Evolutionary conservation across 2,797 vertebrate genomes (phyloP).

Genomic region (Myotis myotis): DNA sequence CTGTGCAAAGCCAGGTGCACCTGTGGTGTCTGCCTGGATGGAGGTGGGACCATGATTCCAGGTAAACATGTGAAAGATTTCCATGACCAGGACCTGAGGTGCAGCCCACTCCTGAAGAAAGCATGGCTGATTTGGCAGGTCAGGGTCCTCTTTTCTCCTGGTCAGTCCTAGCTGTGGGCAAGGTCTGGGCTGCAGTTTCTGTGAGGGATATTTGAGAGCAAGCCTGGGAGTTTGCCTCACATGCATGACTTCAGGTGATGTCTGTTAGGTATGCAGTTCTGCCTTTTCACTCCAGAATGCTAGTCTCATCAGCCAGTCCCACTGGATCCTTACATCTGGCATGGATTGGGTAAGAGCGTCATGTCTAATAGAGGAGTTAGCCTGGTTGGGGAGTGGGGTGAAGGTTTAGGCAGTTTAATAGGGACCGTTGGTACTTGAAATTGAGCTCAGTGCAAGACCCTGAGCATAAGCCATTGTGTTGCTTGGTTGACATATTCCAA

Average conservation of each 20-base stretch:
- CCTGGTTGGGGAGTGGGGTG: background rate
- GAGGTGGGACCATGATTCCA: background rate
- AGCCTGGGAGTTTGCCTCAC: background rate
- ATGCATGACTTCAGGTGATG: background rate
- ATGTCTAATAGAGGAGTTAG: background rate
- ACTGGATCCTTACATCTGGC: background rate
- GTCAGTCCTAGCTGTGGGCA: background rate
- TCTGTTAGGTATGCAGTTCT: background rate
- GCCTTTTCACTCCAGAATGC: background rate
- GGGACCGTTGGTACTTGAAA: background rate
- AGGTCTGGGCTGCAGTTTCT: background rate
- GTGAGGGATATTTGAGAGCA: background rate
- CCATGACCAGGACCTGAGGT: background rate
- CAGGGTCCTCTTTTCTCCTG: background rate
- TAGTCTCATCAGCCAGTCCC: background rate
- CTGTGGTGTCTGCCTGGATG: background rate
- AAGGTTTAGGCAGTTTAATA: background rate
- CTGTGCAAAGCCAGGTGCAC: background rate
- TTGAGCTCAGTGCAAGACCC: background rate
- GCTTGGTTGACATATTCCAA: background rate
- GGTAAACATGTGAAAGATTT: background rate
- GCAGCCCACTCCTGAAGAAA: background rate
- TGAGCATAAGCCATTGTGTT: background rate
- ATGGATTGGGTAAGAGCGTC: background rate
- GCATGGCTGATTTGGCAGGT: background rate